Base-by-base conservation (phyloP, 2,797 vertebrate species). In the Microhierax caerulescens region DNA sequence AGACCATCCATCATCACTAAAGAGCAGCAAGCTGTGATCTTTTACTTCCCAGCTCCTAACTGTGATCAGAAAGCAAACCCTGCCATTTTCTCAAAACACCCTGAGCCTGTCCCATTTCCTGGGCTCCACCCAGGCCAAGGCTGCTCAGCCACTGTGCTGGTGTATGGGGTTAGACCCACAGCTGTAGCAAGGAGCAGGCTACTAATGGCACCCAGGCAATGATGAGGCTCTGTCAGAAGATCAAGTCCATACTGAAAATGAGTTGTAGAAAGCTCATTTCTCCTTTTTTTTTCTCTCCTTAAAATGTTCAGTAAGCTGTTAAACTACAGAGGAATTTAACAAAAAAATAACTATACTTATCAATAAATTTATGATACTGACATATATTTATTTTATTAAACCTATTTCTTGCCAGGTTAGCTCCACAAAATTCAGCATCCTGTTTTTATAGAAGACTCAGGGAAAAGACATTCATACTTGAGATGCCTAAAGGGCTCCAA, bases 401-500 rank as follows among this genome's bases (percentile, higher is more conserved):
- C 14, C 63, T 88, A 80, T 41, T 74, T n/a, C 43, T 84, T 91
- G 91, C 79, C 53, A 94, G 88, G 87, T 88, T 94, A 95, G 68
- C 28, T 82, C 69, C 68, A 68, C 61, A 92, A 36, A 93, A 94
- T 72, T 81, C 39, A 93, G 84, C 69, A 92, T 92, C 81, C 92
- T 93, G 74, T 90, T 97, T 96, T 97, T 74, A 75, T 34, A 81
- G 30, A 92, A 53, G 59, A 90, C 70, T 88, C 50, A 79, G 73
- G 69, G 88, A 94, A 92, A 96, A 90, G 72, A 80, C 83, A 90
- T 77, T 95, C 81, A 80, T 96, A 95, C 76, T 97, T 97, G 77
- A 91, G 90, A 97, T 94, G 96, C 96, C 95, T 93, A 93, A 95
- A 81, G 22, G 90, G 91, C 47, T 91, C 50, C 88, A 95, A 94